Conservation (phyloP, 2,113 vertebrate species). For the Crocuta crocuta region DNA sequence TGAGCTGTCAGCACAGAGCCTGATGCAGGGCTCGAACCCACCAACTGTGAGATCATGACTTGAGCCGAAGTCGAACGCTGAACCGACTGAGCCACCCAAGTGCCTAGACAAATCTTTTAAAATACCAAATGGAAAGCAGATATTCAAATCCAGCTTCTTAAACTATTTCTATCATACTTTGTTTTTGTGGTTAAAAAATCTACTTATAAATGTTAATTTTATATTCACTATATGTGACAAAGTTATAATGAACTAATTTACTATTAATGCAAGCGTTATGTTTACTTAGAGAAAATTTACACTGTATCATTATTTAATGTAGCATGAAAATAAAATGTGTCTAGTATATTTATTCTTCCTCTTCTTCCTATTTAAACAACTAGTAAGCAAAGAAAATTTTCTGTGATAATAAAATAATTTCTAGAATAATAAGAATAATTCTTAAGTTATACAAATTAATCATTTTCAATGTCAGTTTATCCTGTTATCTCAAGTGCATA, state of each 20-base stretch:
- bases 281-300: conserved; percentile 15
- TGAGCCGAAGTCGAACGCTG: too few species aligned
- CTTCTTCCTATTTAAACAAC: background rate
- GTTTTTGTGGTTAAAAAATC: background rate
- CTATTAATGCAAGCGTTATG: conserved; percentile 4
- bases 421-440: background rate
- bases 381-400: background rate
- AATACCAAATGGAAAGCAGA: background rate
- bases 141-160: background rate
- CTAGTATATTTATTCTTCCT: background rate
- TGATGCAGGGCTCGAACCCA: too few species aligned
- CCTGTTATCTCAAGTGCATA: background rate
- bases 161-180: background rate
- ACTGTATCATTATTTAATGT: conserved; percentile 45
- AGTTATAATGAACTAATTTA: conserved; percentile 47
- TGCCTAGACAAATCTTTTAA: background rate
- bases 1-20: too few species aligned
- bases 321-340: conserved; percentile 34
- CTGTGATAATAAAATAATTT: background rate
- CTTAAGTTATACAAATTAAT: background rate
- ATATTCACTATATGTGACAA: conserved; percentile 13
- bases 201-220: background rate
- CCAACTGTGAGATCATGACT: too few species aligned
- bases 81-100: too few species aligned
- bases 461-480: background rate